These are phyloP conservation scores for Tetramorium parvispinum DNA, from an alignment of 1,140 invertebrate genomes.

Conservation along the genomic window DNA sequence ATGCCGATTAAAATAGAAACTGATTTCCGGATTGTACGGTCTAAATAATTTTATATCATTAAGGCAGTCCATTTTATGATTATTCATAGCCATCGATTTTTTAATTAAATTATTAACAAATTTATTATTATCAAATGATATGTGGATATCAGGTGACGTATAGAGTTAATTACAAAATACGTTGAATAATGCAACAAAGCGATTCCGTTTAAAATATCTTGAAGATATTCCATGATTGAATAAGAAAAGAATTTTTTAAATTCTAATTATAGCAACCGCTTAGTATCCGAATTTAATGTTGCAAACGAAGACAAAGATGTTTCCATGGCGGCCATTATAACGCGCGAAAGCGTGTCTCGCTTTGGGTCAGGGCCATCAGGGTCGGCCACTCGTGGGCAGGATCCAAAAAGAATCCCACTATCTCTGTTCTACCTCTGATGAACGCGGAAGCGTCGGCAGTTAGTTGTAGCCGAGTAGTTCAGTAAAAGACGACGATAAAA, in stretches of 20 bases:
- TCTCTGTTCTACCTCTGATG: conserved; percentile 31
- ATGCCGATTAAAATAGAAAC: neutral
- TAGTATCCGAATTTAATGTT: conserved; percentile 24
- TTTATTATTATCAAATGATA: neutral
- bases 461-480: conserved; percentile 12
- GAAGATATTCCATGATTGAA: neutral
- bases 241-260: neutral
- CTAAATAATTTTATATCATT: neutral
- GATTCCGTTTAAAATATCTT: neutral
- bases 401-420: conserved; percentile 34
- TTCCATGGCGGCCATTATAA: conserved; percentile 36
- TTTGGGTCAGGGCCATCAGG: conserved; percentile 60
- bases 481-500: neutral
- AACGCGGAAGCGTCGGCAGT: conserved; percentile 44
- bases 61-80: neutral
- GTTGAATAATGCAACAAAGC: neutral
- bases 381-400: conserved; percentile 33
- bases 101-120: neutral
- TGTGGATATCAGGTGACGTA: neutral
- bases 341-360: conserved; percentile 50
- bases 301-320: conserved; percentile 38
- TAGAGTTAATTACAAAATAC: neutral
- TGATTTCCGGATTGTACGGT: neutral
- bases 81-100: neutral
- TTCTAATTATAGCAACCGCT: neutral